Evolutionary conservation across 2,113 vertebrate species (phyloP).

Genomic region (Ramphastos sulfuratus): DNA sequence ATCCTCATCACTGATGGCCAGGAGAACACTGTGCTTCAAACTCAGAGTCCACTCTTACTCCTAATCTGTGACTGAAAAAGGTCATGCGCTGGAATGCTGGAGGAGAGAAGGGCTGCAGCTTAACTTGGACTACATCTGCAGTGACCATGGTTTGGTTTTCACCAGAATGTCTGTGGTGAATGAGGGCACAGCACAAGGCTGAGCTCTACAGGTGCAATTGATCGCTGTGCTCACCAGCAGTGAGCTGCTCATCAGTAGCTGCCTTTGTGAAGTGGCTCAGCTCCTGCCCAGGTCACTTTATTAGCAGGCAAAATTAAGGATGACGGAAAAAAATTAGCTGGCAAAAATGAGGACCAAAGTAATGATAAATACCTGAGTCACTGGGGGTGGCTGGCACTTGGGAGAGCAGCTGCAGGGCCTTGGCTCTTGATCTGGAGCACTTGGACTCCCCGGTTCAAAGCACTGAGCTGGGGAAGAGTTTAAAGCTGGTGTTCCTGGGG

Average conservation of each 20-base stretch:
- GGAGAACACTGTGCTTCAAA: neutral
- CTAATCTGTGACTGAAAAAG: neutral
- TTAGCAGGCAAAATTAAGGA: neutral
- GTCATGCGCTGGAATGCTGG: neutral
- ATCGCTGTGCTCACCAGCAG: fast-evolving
- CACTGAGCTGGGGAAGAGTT: neutral
- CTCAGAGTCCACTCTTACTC: neutral
- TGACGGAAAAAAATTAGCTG: neutral
- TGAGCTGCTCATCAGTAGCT: neutral
- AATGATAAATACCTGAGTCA: fast-evolving
- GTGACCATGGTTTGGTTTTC: neutral
- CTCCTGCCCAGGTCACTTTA: neutral
- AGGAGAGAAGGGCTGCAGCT: neutral
- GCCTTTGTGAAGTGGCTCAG: neutral
- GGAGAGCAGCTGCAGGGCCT: neutral
- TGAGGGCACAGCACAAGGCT: neutral
- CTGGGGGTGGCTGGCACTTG: neutral
- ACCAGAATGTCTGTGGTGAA: neutral
- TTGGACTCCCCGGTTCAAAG: neutral
- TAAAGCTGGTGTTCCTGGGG: neutral
- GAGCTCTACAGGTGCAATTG: neutral
- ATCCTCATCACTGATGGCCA: neutral
- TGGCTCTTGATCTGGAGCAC: neutral
- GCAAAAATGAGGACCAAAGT: neutral
- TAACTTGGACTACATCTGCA: neutral